Evolutionary conservation across 2,888 invertebrate species (phyloP), one percentile per base, ranked within the genome.

Genomic region (Steinernema carpocapsae): DNA sequence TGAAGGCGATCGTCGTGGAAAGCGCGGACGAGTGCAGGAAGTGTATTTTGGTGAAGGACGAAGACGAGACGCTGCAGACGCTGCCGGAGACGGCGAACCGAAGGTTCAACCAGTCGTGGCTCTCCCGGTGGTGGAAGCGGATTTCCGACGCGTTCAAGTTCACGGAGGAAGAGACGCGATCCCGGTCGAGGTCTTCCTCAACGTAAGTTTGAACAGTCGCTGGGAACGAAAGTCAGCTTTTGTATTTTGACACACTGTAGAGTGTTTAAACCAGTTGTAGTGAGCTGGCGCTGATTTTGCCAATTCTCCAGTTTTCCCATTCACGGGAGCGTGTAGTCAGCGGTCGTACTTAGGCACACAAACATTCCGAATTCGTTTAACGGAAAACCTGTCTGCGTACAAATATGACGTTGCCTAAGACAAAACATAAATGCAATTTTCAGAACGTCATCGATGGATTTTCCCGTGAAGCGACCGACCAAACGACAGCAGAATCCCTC

Each of bases 401-500:
- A 10, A 37, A 6, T 37, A 37, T 37, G 37, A 37, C 37, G 10
- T 3, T 37, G 37, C 10, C 10, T 10, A 37, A 37, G 10, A 37
- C 37, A 37, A 37, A 37, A 10, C 37, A 37, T 37, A 37, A 37
- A 37, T 37, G 24, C 26, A 2, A 56, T 26, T 64, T 64, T 4
- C 32, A 64, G 64, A 17, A 64, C 64, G 29, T 64, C 64, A 12
- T 64, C 64, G 7, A 17, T 37, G 32, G 64, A 64, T 32, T 64
- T 32, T 1, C 64, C 22, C 10, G 26, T 26, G 29, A 64, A 64
- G 32, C 6, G 17, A 32, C 64, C 17, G 17, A 14, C 64, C 17
- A 26, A 64, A 17, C 29, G 64, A 2, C 22, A 4, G 26, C 64
- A 22, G 2, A 6, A 56, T 10, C 64, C 64, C 14, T 4, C 64